Evolutionary conservation across 2,888 invertebrate genomes (phyloP).

Genomic region (Agonopterix arenella): DNA sequence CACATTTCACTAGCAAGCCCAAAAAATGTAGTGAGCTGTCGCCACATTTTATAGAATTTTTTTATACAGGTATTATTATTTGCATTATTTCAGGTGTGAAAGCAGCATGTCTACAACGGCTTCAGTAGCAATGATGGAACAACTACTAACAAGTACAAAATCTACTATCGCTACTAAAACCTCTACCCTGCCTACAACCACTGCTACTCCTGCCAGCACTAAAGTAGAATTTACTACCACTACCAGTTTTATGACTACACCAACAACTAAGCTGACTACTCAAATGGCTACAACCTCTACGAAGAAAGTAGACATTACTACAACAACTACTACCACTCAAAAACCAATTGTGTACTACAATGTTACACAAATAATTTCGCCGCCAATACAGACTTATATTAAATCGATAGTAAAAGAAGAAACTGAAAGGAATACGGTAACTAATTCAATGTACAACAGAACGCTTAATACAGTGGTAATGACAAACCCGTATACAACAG

Average conservation of each 20-base stretch:
- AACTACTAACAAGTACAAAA: conserved; percentile 53
- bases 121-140: conserved; percentile 42
- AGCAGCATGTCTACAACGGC: conserved; percentile 46
- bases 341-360: background rate
- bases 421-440: conserved; percentile 10
- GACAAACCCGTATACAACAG: conserved; percentile 8
- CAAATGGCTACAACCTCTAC: background rate
- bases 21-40: background rate
- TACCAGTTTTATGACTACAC: conserved; percentile 11
- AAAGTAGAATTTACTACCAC: conserved; percentile 6
- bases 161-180: conserved; percentile 19
- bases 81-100: conserved; percentile 54
- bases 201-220: background rate
- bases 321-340: background rate
- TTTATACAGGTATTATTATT: background rate
- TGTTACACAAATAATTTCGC: background rate
- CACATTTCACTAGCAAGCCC: too few species aligned
- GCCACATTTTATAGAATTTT: background rate
- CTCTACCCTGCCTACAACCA: conserved; percentile 9
- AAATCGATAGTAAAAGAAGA: conserved; percentile 14
- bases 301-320: background rate
- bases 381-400: background rate
- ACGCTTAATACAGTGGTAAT: conserved; percentile 19
- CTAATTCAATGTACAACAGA: conserved; percentile 26
- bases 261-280: conserved; percentile 14